These are phyloP conservation scores for Xenopus laevis DNA, from an alignment of 2,113 vertebrate species.

Conservation along the genomic window DNA sequence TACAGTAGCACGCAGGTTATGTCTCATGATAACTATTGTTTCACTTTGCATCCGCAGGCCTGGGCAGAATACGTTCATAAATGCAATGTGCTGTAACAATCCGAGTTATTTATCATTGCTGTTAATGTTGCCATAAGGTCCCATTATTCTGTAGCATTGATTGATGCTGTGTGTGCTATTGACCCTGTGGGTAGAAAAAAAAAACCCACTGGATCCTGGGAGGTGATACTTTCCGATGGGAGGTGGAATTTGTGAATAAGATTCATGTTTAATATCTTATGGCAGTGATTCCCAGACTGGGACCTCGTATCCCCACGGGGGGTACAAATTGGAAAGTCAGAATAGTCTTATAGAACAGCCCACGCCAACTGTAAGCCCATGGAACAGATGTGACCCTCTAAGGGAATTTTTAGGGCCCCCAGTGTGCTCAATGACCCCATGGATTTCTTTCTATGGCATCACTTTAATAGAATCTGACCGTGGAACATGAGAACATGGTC, in stretches of 20 bases:
- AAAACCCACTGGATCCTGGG: constrained; percentile 9
- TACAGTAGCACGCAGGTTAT: constrained; percentile 18
- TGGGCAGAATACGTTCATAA: not conserved
- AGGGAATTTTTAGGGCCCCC: no score
- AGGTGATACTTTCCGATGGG: constrained; percentile 22
- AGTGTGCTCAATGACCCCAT: no score
- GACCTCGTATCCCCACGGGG: no score
- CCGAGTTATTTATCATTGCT: constrained; percentile 37
- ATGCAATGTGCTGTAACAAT: constrained; percentile 7
- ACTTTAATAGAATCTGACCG: no score
- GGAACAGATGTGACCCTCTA: no score
- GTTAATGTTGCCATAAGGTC: constrained; percentile 36
- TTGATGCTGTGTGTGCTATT: constrained; percentile 30
- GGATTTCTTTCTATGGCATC: no score
- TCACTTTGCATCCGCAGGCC: constrained; percentile 25
- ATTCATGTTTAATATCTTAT: constrained; percentile 3
- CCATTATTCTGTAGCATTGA: constrained; percentile 41
- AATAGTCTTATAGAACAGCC: no score
- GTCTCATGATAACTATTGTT: constrained; percentile 30
- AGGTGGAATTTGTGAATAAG: not conserved
- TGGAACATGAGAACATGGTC: no score
- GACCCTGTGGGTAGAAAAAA: constrained; percentile 24
- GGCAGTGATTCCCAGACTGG: no score
- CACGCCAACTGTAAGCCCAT: no score
- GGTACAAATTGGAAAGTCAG: no score